phyloP scores from a whole-genome alignment of 2,888 invertebrate species.

The Ophion costatus region DNA sequence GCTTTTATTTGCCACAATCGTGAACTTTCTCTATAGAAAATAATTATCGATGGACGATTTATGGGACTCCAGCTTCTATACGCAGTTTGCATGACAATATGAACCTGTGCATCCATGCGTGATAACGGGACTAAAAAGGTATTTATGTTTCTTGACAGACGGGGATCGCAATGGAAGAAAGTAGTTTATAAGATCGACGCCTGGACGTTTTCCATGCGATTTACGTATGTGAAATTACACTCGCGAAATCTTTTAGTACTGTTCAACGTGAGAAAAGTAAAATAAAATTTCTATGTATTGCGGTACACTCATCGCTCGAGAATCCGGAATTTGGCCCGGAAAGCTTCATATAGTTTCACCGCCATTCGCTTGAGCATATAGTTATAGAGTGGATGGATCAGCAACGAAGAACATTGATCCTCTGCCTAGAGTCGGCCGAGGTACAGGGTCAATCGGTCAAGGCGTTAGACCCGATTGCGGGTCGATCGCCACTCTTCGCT shows the following conservation, averaged over 20 bases:
- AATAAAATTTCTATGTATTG: neutral
- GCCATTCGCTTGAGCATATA: neutral
- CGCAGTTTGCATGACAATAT: neutral
- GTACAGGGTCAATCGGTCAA: conserved; percentile 63
- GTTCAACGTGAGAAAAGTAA: no score
- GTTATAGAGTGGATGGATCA: neutral
- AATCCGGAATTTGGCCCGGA: neutral
- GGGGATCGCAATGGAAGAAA: no score
- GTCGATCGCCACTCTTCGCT: conserved; percentile 37
- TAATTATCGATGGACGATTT: no score
- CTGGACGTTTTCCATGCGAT: no score
- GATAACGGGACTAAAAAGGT: no score
- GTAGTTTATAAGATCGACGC: no score
- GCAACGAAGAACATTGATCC: conserved; percentile 51
- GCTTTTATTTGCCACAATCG: neutral
- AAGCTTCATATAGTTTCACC: neutral
- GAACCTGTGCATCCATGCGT: neutral
- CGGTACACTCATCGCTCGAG: neutral
- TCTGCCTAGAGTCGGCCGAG: conserved; percentile 27
- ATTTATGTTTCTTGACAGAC: no score
- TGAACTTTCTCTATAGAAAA: no score
- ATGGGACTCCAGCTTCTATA: no score
- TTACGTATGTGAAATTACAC: no score
- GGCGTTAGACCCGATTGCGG: conserved; percentile 32
- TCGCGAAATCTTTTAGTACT: no score